Evolutionary conservation across 2,113 vertebrate species (phyloP), one percentile per base, ranked within the genome.

Genomic region (Dipodomys merriami): DNA sequence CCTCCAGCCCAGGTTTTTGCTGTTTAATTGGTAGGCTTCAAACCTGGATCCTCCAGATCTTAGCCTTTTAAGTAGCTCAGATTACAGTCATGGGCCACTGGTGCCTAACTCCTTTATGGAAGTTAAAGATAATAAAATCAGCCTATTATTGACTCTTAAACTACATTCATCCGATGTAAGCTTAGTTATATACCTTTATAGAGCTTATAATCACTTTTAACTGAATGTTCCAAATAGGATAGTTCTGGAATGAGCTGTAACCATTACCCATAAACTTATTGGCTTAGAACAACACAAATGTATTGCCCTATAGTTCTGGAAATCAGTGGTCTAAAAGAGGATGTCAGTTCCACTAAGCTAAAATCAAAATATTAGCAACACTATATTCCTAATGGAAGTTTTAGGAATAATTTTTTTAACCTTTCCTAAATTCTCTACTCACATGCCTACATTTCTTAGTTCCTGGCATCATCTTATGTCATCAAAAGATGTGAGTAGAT

Each of bases 91-190:
- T 57, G 53, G 53, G 15, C 53, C 15, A 57, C 53, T 4, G 15
- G 53, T 57, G 53, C 53, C 53, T 57, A 57, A 57, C 53, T 57
- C 53, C 53, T 13, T 57, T 57, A 1, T 4, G 12, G 88, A 84
- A 20, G 11, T 73, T 84, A 27, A 82, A 85, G 19, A 49, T 87
- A 82, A 88, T 74, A 67, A 88, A 94, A 53, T 79, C 76, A 69
- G 25, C 33, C 30, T 77, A 4, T 65, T 46, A 12, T n/a, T 74
- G 23, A 71, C 46, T 71, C 29, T 86, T 83, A 44, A 10, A 86
- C 13, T 62, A 39, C 64, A 79, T 73, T 64, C 62, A 62, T 81
- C 9, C 23, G 77, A 9, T 20, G 25, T 33, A 29, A 39, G 71
- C 29, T 78, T 80, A 2, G 16, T n/a, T 67, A 2, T 76, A 4